Evolutionary conservation across 2,797 vertebrate species (phyloP).

Genomic region (Rhinella marina): DNA sequence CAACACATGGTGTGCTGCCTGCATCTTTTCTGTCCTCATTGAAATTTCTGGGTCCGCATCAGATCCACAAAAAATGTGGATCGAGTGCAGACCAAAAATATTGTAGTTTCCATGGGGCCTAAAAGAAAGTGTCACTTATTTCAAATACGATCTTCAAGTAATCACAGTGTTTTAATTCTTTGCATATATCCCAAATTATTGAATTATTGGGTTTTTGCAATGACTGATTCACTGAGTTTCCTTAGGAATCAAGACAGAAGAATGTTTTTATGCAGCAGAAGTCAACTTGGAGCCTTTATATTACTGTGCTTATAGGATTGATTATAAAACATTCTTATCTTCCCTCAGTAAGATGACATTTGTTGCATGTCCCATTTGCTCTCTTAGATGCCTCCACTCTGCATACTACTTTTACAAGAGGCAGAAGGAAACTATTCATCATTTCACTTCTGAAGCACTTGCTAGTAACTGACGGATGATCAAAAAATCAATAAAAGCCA

Average conservation of each 20-base stretch:
- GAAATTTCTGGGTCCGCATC: too few species aligned
- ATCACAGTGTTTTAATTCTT: not conserved
- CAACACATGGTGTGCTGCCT: too few species aligned
- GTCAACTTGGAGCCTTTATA: not conserved
- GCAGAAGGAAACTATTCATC: conserved; percentile 52
- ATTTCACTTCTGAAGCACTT: conserved; percentile 42
- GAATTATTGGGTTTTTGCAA: not conserved
- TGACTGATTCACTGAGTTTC: not conserved
- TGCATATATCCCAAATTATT: not conserved
- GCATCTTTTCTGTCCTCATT: too few species aligned
- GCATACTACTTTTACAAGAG: conserved; percentile 36
- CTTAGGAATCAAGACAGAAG: not conserved
- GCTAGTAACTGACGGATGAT: conserved; percentile 53
- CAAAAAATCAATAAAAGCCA: conserved; percentile 59
- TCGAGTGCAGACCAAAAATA: too few species aligned
- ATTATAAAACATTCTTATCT: not conserved
- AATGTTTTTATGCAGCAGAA: not conserved
- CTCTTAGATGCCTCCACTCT: conserved; percentile 39
- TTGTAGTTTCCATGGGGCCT: too few species aligned
- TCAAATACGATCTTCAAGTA: not conserved
- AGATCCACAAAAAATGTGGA: too few species aligned
- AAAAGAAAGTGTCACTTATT: too few species aligned
- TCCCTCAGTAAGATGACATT: conserved; percentile 26
- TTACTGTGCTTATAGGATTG: not conserved
- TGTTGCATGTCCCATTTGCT: conserved; percentile 22